Conservation (phyloP, 1,140 invertebrate genomes). For the Atta cephalotes region DNA sequence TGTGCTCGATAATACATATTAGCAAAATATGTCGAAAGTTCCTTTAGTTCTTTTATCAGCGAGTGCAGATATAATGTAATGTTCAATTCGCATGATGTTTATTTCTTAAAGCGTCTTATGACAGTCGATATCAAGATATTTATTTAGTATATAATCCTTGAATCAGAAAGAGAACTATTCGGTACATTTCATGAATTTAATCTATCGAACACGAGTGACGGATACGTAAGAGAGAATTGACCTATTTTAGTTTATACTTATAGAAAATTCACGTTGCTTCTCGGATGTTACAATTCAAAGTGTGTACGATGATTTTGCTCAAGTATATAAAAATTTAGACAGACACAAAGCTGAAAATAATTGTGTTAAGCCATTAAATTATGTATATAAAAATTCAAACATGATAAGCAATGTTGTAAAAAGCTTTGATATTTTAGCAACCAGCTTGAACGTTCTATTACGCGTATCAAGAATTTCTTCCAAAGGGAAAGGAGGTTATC, state of each 20-base stretch:
- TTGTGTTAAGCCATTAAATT: too few relatives aligned
- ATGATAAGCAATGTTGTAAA: too few relatives aligned
- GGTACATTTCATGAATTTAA: neutral
- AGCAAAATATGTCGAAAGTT: neutral
- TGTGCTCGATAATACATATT: constrained; percentile 7
- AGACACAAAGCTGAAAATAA: too few relatives aligned
- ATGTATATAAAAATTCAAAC: too few relatives aligned
- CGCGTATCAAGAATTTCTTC: too few relatives aligned
- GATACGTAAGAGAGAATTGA: neutral
- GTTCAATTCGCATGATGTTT: neutral
- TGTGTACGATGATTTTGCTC: too few relatives aligned
- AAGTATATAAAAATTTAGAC: too few relatives aligned
- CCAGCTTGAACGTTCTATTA: too few relatives aligned
- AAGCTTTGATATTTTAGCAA: too few relatives aligned
- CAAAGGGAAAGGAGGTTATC: too few relatives aligned
- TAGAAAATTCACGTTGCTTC: neutral
- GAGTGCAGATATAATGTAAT: neutral
- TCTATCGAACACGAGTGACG: neutral
- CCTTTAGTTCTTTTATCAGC: neutral
- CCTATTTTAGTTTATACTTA: neutral
- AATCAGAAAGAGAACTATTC: neutral
- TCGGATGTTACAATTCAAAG: neutral
- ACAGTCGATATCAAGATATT: neutral
- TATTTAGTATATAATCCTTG: neutral
- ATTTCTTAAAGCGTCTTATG: neutral